phyloP scores from a whole-genome alignment of 2,797 vertebrate genomes.

The Premnoplex brunnescens region DNA sequence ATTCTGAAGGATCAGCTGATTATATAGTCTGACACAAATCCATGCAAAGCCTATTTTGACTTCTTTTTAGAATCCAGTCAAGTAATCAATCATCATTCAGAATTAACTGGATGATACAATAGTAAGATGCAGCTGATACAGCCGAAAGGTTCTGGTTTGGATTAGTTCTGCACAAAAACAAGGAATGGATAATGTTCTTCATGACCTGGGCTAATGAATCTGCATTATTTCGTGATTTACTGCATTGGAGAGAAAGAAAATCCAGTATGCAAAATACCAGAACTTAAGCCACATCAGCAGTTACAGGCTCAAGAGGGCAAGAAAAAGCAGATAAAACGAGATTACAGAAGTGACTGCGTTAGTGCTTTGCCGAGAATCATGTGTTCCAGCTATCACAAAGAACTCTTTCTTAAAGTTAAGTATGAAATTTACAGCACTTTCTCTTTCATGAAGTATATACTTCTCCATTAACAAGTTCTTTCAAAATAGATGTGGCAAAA shows the following conservation, averaged over 20 bases:
- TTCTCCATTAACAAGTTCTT: background rate
- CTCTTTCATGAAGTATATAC: background rate
- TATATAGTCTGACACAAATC: background rate
- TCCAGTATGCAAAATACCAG: background rate
- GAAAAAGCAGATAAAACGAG: constrained; percentile 10
- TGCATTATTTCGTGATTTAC: background rate
- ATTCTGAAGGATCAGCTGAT: background rate
- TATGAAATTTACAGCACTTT: background rate
- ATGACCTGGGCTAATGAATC: background rate
- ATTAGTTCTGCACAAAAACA: background rate
- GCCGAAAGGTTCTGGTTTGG: background rate
- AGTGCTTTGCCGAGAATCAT: background rate
- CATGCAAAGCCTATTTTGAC: background rate
- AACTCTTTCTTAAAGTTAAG: constrained; percentile 2
- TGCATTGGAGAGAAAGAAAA: background rate
- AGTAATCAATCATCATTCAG: background rate
- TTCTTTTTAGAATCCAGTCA: background rate
- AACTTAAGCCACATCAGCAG: constrained; percentile 38
- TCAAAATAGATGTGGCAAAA: background rate
- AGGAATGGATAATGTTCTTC: background rate
- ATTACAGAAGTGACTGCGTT: background rate
- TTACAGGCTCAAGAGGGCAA: background rate
- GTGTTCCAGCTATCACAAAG: constrained; percentile 19
- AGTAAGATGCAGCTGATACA: background rate
- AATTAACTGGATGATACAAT: background rate